Conservation (phyloP, 1,140 invertebrate species). For the Tetragnatha versicolor region DNA sequence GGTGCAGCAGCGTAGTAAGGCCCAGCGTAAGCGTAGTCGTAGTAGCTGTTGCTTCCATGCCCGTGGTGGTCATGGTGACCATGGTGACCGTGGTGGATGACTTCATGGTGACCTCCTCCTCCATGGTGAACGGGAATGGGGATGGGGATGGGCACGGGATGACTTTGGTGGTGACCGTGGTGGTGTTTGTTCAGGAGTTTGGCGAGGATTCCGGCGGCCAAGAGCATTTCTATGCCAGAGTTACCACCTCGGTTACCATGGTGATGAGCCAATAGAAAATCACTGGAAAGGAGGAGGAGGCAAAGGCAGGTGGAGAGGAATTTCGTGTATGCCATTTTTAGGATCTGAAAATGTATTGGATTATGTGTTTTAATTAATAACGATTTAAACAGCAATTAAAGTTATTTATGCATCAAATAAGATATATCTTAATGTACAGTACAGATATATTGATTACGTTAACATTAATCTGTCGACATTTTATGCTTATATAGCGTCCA, state of each 20-base stretch:
- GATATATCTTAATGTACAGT: no score
- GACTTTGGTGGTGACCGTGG: background rate
- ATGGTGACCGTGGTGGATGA: background rate
- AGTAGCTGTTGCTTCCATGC: background rate
- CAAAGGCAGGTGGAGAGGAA: background rate
- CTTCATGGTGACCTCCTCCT: background rate
- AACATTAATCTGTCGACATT: no score
- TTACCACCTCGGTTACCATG: background rate
- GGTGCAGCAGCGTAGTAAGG: background rate
- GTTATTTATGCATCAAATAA: no score
- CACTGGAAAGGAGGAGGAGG: background rate
- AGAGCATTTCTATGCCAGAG: constrained; percentile 27
- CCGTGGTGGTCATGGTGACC: constrained; percentile 6
- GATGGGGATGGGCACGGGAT: constrained; percentile 9
- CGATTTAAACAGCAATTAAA: no score
- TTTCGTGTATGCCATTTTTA: background rate
- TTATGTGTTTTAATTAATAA: no score
- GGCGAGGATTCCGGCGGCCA: constrained; percentile 14
- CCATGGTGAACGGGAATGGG: constrained; percentile 7
- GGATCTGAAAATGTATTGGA: no score
- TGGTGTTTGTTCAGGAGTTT: constrained; percentile 25
- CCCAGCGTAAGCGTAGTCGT: background rate
- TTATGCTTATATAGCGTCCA: no score
- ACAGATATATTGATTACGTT: no score
- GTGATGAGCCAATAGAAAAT: no score